Percentiles rank a stretch among this genome's conserved stretches.
Conservation (phyloP, 1,140 invertebrate genomes). For the Lucilia sericata region DNA sequence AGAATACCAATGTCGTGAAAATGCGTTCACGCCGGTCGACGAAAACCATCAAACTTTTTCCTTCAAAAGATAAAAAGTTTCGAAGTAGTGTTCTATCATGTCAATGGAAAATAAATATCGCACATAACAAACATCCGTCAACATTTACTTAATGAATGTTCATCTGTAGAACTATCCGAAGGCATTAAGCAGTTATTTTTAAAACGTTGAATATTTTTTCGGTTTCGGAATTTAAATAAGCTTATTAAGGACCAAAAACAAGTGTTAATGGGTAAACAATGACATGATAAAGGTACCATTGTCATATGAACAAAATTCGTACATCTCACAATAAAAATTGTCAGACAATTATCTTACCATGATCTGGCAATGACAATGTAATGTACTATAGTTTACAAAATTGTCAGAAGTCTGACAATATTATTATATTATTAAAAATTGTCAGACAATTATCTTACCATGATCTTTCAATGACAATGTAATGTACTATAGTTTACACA, state of each 20-base stretch:
- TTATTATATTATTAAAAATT: too few species aligned
- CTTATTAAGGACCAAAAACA: not conserved
- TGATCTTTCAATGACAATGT: too few species aligned
- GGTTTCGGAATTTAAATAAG: not conserved
- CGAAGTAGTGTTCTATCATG: not conserved
- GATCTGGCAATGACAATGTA: too few species aligned
- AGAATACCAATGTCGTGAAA: not conserved
- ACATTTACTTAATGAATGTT: not conserved
- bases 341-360: too few species aligned
- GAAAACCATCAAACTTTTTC: not conserved
- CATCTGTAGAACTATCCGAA: not conserved
- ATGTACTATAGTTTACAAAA: too few species aligned
- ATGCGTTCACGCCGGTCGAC: not conserved
- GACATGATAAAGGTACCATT: too few species aligned
- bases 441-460: too few species aligned
- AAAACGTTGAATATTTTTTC: not conserved
- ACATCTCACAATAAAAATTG: too few species aligned
- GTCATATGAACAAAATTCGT: too few species aligned
- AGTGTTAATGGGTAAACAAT: not conserved
- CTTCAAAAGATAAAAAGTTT: not conserved
- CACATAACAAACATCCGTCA: not conserved
- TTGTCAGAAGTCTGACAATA: too few species aligned
- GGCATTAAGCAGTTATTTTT: conserved; percentile 2
- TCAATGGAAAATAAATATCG: not conserved
- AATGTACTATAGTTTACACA: too few species aligned